phyloP scores from a whole-genome alignment of 2,113 vertebrate genomes.

The Archocentrus centrarchus region DNA sequence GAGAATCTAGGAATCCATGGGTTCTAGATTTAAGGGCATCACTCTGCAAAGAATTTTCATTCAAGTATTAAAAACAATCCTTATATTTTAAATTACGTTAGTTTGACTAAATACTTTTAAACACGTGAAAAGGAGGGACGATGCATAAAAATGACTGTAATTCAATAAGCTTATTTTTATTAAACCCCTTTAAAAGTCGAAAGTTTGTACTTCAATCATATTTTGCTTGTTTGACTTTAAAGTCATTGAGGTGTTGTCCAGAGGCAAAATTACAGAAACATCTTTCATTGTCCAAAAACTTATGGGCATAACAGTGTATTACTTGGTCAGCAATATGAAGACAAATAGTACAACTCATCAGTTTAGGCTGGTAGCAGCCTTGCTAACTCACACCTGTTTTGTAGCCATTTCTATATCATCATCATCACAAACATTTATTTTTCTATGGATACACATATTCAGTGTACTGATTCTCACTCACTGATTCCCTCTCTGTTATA shows the following conservation, averaged over 20 bases:
- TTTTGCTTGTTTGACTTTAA: background rate
- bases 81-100: too few relatives aligned
- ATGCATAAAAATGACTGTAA: too few relatives aligned
- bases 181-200: background rate
- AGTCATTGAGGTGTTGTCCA: rapidly evolving
- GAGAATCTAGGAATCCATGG: too few relatives aligned
- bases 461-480: background rate
- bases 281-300: background rate
- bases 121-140: too few relatives aligned
- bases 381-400: background rate
- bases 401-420: background rate
- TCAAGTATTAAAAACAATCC: too few relatives aligned
- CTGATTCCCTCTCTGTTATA: background rate
- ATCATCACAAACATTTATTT: background rate
- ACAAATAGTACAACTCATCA: background rate
- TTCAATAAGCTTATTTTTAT: too few relatives aligned
- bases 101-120: too few relatives aligned
- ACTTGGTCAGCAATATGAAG: background rate
- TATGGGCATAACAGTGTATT: background rate
- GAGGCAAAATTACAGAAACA: background rate
- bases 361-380: background rate
- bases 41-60: too few relatives aligned
- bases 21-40: too few relatives aligned
- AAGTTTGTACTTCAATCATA: background rate
- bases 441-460: background rate